These are phyloP conservation scores for Volucella zonaria DNA, from an alignment of 2,888 invertebrate genomes.

Conservation along the genomic window DNA sequence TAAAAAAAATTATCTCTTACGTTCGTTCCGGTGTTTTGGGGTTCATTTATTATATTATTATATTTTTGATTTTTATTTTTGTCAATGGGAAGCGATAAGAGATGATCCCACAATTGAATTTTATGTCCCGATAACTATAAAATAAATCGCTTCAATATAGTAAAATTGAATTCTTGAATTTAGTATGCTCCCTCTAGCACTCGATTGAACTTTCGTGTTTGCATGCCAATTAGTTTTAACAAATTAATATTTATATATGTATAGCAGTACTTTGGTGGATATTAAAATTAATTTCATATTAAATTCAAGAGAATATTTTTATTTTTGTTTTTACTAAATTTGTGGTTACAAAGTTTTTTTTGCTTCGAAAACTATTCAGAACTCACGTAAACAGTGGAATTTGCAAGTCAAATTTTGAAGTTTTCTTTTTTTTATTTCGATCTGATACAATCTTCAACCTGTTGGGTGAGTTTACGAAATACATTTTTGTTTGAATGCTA, in stretches of 20 bases:
- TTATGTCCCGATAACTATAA: neutral
- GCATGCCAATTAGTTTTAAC: neutral
- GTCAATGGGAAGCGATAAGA: constrained; percentile 58
- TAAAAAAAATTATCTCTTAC: constrained; percentile 17
- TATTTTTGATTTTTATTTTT: constrained; percentile 6
- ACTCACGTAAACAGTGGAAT: constrained; percentile 22
- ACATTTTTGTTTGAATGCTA: neutral
- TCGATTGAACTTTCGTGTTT: neutral
- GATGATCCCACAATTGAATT: constrained; percentile 45
- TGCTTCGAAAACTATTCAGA: constrained; percentile 25
- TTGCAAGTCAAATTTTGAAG: constrained; percentile 48
- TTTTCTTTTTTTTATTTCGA: constrained; percentile 24
- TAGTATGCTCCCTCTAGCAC: constrained; percentile 18
- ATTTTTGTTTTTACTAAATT: neutral
- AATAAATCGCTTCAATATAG: constrained; percentile 14
- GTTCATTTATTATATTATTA: neutral
- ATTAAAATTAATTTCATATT: neutral
- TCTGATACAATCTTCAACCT: constrained; percentile 54
- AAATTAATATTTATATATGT: constrained; percentile 12
- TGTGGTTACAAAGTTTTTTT: neutral
- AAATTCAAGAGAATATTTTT: constrained; percentile 10
- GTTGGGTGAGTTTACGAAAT: constrained; percentile 59
- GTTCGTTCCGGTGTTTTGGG: constrained; percentile 5
- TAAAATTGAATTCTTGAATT: constrained; percentile 28
- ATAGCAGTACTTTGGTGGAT: constrained; percentile 17